phyloP scores from a whole-genome alignment of 2,888 invertebrate genomes.

The Hirtodrosophila confusa region DNA sequence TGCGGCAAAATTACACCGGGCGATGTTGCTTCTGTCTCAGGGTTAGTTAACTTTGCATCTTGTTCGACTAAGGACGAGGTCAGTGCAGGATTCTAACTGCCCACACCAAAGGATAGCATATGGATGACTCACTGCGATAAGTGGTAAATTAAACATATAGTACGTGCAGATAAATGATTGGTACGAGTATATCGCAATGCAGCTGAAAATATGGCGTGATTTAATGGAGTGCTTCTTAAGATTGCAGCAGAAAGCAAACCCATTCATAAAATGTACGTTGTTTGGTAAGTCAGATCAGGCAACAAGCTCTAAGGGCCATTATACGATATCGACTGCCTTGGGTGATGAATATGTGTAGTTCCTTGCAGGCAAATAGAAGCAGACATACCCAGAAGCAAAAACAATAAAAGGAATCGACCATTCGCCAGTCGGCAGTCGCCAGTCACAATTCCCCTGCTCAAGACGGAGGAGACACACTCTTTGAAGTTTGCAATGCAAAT shows the following conservation, averaged over 20 bases:
- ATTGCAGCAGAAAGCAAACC: constrained; percentile 1
- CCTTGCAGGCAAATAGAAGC: neutral
- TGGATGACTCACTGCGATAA: constrained; percentile 29
- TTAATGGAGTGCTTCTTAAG: constrained; percentile 1
- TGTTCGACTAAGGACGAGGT: constrained; percentile 28
- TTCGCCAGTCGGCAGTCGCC: neutral
- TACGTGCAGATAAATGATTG: constrained; percentile 13
- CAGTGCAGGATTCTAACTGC: constrained; percentile 11
- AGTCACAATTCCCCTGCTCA: constrained; percentile 3
- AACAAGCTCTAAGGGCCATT: constrained; percentile 5
- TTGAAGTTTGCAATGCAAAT: constrained; percentile 69
- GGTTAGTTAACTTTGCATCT: constrained; percentile 34
- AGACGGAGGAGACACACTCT: constrained; percentile 33
- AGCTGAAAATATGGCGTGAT: constrained; percentile 5
- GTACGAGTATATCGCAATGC: neutral
- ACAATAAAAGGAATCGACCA: constrained; percentile 5
- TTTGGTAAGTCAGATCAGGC: constrained; percentile 3
- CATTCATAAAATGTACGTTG: constrained; percentile 12
- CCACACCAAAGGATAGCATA: neutral
- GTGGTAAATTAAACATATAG: constrained; percentile 4
- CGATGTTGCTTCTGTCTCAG: constrained; percentile 11
- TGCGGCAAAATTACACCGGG: constrained; percentile 11
- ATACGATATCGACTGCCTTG: too few relatives aligned
- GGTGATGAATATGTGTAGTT: too few relatives aligned
- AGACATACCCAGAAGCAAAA: neutral